Evolutionary conservation across 1,140 invertebrate genomes (phyloP).

Genomic region (Trichonephila clavipes): DNA sequence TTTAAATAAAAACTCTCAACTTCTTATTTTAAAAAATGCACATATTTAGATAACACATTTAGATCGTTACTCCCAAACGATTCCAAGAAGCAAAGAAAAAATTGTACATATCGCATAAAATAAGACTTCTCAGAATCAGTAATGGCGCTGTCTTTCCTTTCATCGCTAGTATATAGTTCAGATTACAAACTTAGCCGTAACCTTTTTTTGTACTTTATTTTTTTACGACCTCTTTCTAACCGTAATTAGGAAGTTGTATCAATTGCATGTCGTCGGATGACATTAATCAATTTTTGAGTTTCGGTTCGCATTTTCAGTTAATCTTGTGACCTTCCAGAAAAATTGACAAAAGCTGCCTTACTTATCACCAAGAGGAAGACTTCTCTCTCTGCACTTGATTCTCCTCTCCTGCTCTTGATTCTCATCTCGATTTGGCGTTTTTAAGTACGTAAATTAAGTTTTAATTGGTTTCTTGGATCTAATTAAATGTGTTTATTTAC

Average conservation of each 20-base stretch:
- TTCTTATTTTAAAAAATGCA: no score
- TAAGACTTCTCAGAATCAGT: background rate
- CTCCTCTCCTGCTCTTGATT: no score
- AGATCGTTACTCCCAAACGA: no score
- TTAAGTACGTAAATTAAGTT: background rate
- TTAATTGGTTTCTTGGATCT: background rate
- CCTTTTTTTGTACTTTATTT: background rate
- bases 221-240: background rate
- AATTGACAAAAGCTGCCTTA: background rate
- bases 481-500: background rate
- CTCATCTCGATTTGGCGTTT: background rate
- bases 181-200: background rate
- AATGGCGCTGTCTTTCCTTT: background rate
- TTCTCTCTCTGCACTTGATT: no score
- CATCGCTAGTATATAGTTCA: background rate
- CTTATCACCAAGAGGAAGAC: background rate
- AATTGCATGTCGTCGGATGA: background rate
- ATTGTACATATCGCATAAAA: background rate
- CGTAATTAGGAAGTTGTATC: constrained; percentile 6
- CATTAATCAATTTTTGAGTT: constrained; percentile 15
- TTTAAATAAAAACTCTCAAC: no score
- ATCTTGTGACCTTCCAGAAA: background rate
- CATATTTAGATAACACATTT: no score
- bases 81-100: no score
- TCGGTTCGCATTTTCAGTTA: constrained; percentile 36